Evolutionary conservation across 2,113 vertebrate species (phyloP), one percentile per base, ranked within the genome.

Genomic region (Pungitius pungitius): DNA sequence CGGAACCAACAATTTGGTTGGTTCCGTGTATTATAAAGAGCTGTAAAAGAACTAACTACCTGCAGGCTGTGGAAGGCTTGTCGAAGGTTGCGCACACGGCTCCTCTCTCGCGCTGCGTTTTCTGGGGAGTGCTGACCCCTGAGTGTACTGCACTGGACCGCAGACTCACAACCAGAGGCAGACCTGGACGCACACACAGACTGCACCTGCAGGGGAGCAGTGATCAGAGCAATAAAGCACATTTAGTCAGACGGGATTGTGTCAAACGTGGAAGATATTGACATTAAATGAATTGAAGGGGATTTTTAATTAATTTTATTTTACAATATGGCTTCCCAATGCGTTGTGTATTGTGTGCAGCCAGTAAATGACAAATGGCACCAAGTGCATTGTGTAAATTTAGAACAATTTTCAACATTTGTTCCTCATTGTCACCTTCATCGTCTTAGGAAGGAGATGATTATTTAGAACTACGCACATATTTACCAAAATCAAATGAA

Each of bases 1-100:
- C n/a, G n/a, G n/a, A n/a, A n/a, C n/a, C n/a, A n/a, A n/a, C n/a
- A n/a, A n/a, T n/a, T n/a, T n/a, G n/a, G n/a, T n/a, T n/a, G n/a
- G n/a, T n/a, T n/a, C n/a, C n/a, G n/a, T n/a, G n/a, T n/a, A n/a
- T n/a, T n/a, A n/a, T n/a, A n/a, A n/a, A n/a, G n/a, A n/a, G n/a
- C n/a, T n/a, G n/a, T n/a, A n/a, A n/a, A n/a, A n/a, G n/a, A n/a
- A n/a, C n/a, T n/a, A n/a, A n/a, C n/a, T n/a, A 91, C 91, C 92
- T 97, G 96, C 77, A 97, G 90, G 14, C 93, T 93, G 89, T 94
- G 90, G 86, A 97, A 96, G 35, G 95, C 96, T 86, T 94, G 92
- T 18, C 93, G 91, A n/a, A 96, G 91, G 8, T 93, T 95, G 10
- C 90, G 89, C 2, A 97, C 94, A 0, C 93, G 89, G 69, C 93